Percentiles rank a stretch among this genome's conserved stretches.
Conservation (phyloP, 2,797 vertebrate genomes). For the Paramormyrops hopkinsi region DNA sequence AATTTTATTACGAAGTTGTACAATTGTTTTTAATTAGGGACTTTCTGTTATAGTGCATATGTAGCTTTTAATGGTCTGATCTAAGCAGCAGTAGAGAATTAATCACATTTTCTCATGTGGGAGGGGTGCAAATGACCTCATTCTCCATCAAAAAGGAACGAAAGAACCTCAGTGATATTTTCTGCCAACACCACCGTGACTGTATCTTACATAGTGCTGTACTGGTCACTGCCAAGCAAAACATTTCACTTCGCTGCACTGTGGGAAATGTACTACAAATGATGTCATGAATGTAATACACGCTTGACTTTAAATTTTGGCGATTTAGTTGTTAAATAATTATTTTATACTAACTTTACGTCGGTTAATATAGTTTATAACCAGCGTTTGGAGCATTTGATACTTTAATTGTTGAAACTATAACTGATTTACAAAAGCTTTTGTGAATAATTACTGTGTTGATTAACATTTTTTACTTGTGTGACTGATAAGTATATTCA, state of each 20-base stretch:
- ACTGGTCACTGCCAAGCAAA: neutral
- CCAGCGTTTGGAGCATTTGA: neutral
- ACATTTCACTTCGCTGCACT: neutral
- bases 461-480: neutral
- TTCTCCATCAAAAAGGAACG: neutral
- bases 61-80: slow-evolving; percentile 28
- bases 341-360: neutral
- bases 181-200: neutral
- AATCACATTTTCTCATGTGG: slow-evolving; percentile 33
- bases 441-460: neutral
- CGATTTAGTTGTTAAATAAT: neutral
- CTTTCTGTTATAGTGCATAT: slow-evolving; percentile 17
- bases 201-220: neutral
- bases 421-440: neutral
- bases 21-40: neutral
- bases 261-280: neutral
- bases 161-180: neutral
- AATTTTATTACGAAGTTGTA: neutral
- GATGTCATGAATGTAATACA: neutral
- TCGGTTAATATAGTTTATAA: neutral
- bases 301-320: neutral
- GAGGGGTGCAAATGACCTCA: slow-evolving; percentile 54
- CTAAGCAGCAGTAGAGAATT: slow-evolving; percentile 40
- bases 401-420: neutral
- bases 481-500: neutral